phyloP scores from a whole-genome alignment of 2,797 vertebrate species.

The Erethizon dorsatum region DNA sequence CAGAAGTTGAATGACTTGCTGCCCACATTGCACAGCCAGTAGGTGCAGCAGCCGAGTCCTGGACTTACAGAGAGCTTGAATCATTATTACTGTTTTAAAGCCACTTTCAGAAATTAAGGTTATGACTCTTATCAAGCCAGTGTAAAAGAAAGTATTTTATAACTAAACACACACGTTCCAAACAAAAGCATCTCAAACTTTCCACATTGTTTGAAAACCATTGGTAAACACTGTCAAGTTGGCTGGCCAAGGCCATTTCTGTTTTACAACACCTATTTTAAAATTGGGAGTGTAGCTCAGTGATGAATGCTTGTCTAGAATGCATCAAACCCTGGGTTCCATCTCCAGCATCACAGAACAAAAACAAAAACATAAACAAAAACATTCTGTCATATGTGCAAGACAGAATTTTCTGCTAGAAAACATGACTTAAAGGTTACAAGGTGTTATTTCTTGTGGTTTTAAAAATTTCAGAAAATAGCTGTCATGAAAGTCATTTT shows the following conservation, averaged over 20 bases:
- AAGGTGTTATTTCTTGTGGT: neutral
- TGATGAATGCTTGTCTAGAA: neutral
- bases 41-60: neutral
- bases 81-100: neutral
- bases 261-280: neutral
- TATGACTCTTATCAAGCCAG: neutral
- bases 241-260: neutral
- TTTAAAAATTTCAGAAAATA: constrained; percentile 53
- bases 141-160: neutral
- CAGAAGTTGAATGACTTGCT: neutral
- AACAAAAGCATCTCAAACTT: neutral
- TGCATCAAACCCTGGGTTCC: neutral
- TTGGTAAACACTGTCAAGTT: neutral
- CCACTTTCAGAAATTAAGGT: constrained; percentile 10
- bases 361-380: neutral
- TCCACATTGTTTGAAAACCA: constrained; percentile 34
- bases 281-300: neutral
- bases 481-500: constrained; percentile 66
- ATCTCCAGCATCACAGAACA: neutral
- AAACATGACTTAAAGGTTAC: neutral
- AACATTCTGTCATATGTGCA: neutral
- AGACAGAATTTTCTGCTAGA: neutral
- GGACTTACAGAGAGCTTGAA: neutral
- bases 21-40: neutral
- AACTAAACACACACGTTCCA: neutral